Conservation (phyloP, 1,140 invertebrate genomes). For the Brachionus asplanchnoidis region DNA sequence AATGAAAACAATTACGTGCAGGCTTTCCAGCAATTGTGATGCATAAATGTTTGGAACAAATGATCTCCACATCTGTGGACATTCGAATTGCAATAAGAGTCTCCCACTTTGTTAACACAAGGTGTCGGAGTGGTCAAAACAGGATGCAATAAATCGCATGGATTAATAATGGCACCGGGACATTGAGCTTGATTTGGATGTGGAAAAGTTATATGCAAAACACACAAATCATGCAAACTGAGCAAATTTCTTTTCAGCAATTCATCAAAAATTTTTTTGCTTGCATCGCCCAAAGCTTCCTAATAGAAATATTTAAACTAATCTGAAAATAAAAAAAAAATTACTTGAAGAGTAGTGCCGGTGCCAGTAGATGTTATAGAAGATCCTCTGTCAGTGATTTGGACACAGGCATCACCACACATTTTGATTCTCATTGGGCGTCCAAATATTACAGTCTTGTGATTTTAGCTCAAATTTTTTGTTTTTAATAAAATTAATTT, state of each 20-base stretch:
- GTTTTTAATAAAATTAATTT: neutral
- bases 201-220: conserved; percentile 10
- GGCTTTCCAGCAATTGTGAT: conserved; percentile 28
- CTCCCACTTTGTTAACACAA: conserved; percentile 30
- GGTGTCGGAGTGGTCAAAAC: neutral
- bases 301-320: neutral
- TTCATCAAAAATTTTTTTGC: conserved; percentile 6
- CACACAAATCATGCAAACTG: conserved; percentile 40
- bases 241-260: conserved; percentile 18
- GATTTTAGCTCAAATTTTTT: neutral
- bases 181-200: conserved; percentile 29
- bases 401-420: conserved; percentile 26
- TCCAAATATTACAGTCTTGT: conserved; percentile 6
- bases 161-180: conserved; percentile 1
- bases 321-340: neutral
- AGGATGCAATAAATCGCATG: conserved; percentile 40
- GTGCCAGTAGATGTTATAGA: neutral
- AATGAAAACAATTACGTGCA: conserved; percentile 35
- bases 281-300: conserved; percentile 34
- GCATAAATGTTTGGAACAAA: conserved; percentile 28
- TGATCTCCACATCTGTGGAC: neutral
- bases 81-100: conserved; percentile 19
- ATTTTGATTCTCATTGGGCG: conserved; percentile 38
- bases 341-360: conserved; percentile 25
- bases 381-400: conserved; percentile 32